Evolutionary conservation across 2,113 vertebrate species (phyloP).

Genomic region (Rhabdomys dilectus): DNA sequence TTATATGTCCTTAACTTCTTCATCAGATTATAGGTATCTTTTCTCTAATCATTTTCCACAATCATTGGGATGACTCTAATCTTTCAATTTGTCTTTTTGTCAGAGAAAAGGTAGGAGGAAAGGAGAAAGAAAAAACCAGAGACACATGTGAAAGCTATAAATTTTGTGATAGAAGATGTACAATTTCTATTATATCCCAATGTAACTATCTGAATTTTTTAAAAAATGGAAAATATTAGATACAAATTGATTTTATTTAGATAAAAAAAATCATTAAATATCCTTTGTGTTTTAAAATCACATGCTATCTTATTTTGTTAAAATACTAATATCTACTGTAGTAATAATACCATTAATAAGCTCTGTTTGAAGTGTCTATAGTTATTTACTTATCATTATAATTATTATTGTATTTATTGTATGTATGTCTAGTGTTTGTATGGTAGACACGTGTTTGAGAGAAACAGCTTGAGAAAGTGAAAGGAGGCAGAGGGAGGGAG

Average conservation of each 20-base stretch:
- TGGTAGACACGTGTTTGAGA: neutral
- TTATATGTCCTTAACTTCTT: conserved; percentile 62
- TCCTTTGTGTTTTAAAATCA: neutral
- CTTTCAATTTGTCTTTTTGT: conserved; percentile 38
- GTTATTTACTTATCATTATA: neutral
- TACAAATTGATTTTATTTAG: neutral
- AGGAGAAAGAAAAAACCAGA: neutral
- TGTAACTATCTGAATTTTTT: neutral
- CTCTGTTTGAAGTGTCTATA: neutral
- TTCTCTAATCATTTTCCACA: neutral
- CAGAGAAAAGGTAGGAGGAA: neutral
- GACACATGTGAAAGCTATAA: neutral
- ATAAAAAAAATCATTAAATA: neutral
- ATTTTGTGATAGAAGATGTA: neutral
- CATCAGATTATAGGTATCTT: neutral
- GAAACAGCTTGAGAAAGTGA: neutral
- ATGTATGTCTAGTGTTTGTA: no score
- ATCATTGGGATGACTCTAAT: conserved; percentile 12
- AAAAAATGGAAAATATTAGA: neutral
- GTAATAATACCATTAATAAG: neutral
- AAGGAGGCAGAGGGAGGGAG: neutral
- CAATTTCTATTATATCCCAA: neutral
- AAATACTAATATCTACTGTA: neutral
- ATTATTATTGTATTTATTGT: neutral
- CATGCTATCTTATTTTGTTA: neutral